A percentile compares a stretch with the other conserved stretches of the same genome.
Evolutionary conservation across 1,140 invertebrate species (phyloP).

Genomic region (Drosophila nikananu): DNA sequence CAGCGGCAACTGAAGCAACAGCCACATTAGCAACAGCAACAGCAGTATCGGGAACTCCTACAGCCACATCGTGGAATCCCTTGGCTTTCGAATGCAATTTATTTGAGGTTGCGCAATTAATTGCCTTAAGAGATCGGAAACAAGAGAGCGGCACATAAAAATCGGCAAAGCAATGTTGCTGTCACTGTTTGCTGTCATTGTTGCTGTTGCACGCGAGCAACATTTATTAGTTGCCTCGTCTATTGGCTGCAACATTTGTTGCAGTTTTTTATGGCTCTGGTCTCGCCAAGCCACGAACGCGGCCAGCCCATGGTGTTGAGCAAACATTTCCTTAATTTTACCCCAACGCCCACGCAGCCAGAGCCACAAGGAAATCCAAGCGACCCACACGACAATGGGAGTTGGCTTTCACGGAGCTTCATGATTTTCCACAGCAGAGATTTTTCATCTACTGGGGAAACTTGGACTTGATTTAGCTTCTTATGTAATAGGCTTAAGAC

Average conservation of each 20-base stretch:
- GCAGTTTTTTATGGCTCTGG: slow-evolving; percentile 70
- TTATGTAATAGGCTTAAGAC: background rate
- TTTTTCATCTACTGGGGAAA: background rate
- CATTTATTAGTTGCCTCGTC: slow-evolving; percentile 67
- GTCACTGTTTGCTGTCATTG: slow-evolving; percentile 39
- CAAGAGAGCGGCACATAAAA: slow-evolving; percentile 36
- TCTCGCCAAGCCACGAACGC: slow-evolving; percentile 9
- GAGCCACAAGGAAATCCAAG: slow-evolving; percentile 22
- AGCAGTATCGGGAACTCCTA: slow-evolving; percentile 18
- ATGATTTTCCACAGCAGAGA: slow-evolving; percentile 50
- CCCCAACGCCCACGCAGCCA: slow-evolving; percentile 50
- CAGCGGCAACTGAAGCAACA: slow-evolving; percentile 36
- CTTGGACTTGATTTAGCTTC: background rate
- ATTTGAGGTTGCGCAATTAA: slow-evolving; percentile 81
- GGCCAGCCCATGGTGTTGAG: slow-evolving; percentile 33
- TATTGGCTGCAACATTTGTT: slow-evolving; percentile 77
- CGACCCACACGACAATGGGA: slow-evolving; percentile 26
- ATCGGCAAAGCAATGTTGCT: slow-evolving; percentile 60
- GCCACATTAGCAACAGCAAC: slow-evolving; percentile 20
- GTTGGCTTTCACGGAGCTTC: slow-evolving; percentile 48
- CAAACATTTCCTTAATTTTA: slow-evolving; percentile 74
- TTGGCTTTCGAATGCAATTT: slow-evolving; percentile 74
- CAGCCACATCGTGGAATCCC: slow-evolving; percentile 11
- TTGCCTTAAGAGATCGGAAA: slow-evolving; percentile 62
- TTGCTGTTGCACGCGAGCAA: slow-evolving; percentile 53